Conservation (phyloP, 2,113 vertebrate genomes). For the Clarias magur region DNA sequence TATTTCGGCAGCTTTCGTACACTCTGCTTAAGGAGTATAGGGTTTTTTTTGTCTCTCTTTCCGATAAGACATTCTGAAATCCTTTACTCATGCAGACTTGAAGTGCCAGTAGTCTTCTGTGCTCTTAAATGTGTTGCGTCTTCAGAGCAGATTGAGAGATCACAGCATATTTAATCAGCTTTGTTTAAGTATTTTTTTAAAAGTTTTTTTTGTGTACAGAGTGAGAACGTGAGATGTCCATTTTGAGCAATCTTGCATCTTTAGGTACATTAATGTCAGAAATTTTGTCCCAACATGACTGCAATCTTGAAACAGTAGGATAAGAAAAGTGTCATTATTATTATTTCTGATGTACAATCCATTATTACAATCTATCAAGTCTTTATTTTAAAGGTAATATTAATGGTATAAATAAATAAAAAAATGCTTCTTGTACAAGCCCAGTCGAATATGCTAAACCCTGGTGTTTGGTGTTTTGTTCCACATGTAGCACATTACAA, state of each 20-base stretch:
- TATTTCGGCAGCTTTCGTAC: background rate
- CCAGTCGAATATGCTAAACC: background rate
- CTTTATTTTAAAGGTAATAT: background rate
- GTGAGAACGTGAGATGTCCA: too few species aligned
- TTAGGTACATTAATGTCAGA: background rate
- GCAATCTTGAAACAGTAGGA: background rate
- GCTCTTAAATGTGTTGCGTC: background rate
- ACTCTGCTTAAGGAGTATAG: too few species aligned
- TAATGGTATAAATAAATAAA: background rate
- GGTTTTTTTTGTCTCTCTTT: background rate
- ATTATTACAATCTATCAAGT: background rate
- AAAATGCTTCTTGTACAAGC: background rate
- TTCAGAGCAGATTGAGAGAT: background rate
- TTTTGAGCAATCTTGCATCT: background rate
- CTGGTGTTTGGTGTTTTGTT: background rate
- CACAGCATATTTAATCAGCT: background rate
- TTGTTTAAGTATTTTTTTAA: background rate
- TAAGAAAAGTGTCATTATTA: background rate
- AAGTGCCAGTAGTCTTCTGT: background rate
- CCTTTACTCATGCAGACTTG: background rate
- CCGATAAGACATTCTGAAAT: background rate
- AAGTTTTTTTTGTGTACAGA: too few species aligned
- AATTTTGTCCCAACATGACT: background rate
- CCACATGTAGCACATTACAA: constrained; percentile 6
- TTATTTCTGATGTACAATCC: background rate